A percentile compares a stretch with the other conserved stretches of the same genome.
These are phyloP conservation scores for Fulmarus glacialis DNA, from an alignment of 2,113 vertebrate species.

Conservation along the genomic window DNA sequence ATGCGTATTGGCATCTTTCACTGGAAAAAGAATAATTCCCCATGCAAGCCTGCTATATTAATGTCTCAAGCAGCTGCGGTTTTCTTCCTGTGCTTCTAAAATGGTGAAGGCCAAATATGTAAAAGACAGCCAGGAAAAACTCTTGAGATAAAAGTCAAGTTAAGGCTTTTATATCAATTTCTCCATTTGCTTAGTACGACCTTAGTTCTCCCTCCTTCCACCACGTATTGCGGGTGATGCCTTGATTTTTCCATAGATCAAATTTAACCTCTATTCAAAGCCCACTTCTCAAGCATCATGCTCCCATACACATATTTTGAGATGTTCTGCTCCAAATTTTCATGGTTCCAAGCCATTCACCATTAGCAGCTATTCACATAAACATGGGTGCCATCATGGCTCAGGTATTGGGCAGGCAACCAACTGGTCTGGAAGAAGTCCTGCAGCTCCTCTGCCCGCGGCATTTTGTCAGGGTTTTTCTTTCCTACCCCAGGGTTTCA, in stretches of 20 bases:
- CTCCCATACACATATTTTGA: neutral
- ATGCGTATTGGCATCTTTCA: neutral
- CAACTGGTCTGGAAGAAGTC: neutral
- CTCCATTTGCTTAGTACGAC: neutral
- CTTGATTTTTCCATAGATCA: neutral
- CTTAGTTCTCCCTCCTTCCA: neutral
- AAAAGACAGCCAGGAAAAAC: neutral
- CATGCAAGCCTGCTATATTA: neutral
- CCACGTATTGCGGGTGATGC: rapidly evolving
- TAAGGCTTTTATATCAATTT: neutral
- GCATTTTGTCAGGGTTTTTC: neutral
- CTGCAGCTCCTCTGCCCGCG: rapidly evolving
- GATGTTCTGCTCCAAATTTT: neutral
- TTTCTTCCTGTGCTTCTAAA: neutral
- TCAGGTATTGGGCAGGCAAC: neutral
- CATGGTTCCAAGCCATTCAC: neutral
- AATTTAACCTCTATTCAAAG: neutral
- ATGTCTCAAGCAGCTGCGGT: neutral
- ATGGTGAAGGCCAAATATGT: neutral
- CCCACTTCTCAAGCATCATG: neutral
- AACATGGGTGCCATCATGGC: neutral
- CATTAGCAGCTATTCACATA: neutral
- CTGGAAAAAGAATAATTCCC: neutral
- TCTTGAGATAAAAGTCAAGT: neutral
- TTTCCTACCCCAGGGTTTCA: neutral